Conservation (phyloP, 2,797 vertebrate genomes). For the Characodon lateralis region DNA sequence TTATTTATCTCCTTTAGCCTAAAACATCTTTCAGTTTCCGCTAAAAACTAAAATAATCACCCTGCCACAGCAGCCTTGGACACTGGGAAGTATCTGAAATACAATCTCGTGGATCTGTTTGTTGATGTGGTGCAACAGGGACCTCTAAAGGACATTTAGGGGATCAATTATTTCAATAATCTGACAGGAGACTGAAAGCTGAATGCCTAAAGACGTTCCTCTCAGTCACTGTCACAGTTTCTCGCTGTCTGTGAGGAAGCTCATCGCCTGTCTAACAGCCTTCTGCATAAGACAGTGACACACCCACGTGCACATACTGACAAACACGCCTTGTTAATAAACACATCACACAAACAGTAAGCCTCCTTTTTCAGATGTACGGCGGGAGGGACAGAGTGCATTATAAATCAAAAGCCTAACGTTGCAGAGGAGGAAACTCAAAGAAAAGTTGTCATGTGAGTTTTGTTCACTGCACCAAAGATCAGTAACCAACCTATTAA, state of each 20-base stretch:
- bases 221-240: slow-evolving; percentile 51
- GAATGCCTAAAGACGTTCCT: slow-evolving; percentile 37
- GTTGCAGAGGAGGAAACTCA: slow-evolving; percentile 30
- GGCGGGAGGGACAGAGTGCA: not conserved
- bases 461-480: slow-evolving; percentile 24
- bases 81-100: slow-evolving; percentile 5
- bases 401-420: slow-evolving; percentile 35
- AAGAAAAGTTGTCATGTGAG: slow-evolving; percentile 15
- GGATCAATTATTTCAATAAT: slow-evolving; percentile 10
- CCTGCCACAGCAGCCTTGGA: slow-evolving; percentile 8
- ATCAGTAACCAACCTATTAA: slow-evolving; percentile 46
- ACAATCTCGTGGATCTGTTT: not conserved
- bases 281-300: slow-evolving; percentile 14
- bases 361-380: slow-evolving; percentile 8
- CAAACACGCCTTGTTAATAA: slow-evolving; percentile 20
- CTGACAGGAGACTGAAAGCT: slow-evolving; percentile 28
- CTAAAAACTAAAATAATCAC: not conserved
- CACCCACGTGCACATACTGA: slow-evolving; percentile 1
- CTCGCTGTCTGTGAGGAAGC: slow-evolving; percentile 35
- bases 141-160: slow-evolving; percentile 59
- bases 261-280: slow-evolving; percentile 10
- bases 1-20: not conserved
- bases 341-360: slow-evolving; percentile 8
- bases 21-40: not conserved
- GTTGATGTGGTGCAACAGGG: slow-evolving; percentile 50